phyloP scores from a whole-genome alignment of 2,888 invertebrate genomes.

The Hydrotaea cyrtoneurina region DNA sequence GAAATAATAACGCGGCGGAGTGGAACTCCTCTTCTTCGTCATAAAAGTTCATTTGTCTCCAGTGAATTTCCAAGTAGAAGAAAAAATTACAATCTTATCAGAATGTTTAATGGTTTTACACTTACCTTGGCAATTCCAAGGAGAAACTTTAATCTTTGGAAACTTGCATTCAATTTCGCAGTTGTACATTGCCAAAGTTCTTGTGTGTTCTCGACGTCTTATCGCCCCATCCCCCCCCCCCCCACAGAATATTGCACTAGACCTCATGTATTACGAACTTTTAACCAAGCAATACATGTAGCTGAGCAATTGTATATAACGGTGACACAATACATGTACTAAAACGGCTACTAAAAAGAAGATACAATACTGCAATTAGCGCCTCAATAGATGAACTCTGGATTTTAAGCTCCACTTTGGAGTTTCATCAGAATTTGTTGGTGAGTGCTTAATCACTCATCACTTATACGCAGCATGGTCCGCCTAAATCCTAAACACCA shows the following conservation, averaged over 20 bases:
- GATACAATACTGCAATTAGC: too few species aligned
- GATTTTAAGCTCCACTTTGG: too few species aligned
- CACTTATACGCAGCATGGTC: too few species aligned
- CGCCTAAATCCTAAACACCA: too few species aligned
- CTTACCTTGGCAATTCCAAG: conserved; percentile 23
- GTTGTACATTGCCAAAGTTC: background rate
- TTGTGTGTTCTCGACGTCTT: background rate
- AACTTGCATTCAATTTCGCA: background rate
- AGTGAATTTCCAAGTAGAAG: background rate
- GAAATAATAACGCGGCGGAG: background rate
- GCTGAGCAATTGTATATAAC: too few species aligned
- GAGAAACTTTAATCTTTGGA: conserved; percentile 12
- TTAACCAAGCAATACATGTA: too few species aligned
- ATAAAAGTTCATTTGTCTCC: conserved; percentile 19
- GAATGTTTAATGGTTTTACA: conserved; percentile 38
- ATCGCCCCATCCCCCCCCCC: too few species aligned
- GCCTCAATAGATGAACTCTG: too few species aligned
- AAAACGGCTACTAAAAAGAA: too few species aligned
- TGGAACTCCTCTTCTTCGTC: background rate
- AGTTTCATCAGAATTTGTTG: too few species aligned
- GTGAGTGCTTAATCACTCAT: too few species aligned
- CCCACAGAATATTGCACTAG: background rate
- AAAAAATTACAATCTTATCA: conserved; percentile 37
- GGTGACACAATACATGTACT: too few species aligned
- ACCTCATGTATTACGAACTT: background rate